Base-by-base conservation (phyloP, 1,140 invertebrate species). In the Venturia canescens region DNA sequence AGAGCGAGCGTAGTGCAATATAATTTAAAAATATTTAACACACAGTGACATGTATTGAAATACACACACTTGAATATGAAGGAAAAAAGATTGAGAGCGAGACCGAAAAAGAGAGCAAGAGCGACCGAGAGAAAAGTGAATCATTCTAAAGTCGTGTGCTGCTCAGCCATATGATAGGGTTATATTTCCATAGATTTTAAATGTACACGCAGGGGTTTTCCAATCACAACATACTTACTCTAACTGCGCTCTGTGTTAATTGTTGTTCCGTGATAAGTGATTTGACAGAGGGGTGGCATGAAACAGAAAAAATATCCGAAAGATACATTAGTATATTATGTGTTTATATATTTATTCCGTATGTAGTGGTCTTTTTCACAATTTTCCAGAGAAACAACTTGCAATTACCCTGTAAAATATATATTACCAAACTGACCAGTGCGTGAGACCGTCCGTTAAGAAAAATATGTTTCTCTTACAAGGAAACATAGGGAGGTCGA, bases 201-300 rank as follows among this genome's bases (percentile, higher is more conserved):
- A 23, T 26, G 7, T 4, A 63, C 57, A 66, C 60, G 23, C 26
- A 66, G 21, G 23, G 23, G 27, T 66, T 66, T 66, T 27, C 27
- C 60, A 66, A 27, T 66, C 21, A 15, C 77, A 18, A 29, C 63
- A 88, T 92, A 93, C 93, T 93, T 88, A 93, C 93, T 93, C 93
- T 88, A 93, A 90, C 85, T 93, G 93, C 84, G 82, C 80, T 83
- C 82, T 83, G 82, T 48, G 48, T 48, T 38, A 77, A 80, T 60
- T 66, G 84, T 85, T 83, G 83, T 66, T 26, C 60, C n/a, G 27
- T 66, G 60, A 66, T 66, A 29, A 66, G 60, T 7, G 21, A 66
- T 66, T 66, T 66, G 60, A 26, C 60, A 66, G 60, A 66, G 26
- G 53, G 53, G 79, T 77, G 29, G 80, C 85, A 86, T 87, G 86